Base-by-base conservation (phyloP, 2,113 vertebrate species). In the Antennarius striatus region DNA sequence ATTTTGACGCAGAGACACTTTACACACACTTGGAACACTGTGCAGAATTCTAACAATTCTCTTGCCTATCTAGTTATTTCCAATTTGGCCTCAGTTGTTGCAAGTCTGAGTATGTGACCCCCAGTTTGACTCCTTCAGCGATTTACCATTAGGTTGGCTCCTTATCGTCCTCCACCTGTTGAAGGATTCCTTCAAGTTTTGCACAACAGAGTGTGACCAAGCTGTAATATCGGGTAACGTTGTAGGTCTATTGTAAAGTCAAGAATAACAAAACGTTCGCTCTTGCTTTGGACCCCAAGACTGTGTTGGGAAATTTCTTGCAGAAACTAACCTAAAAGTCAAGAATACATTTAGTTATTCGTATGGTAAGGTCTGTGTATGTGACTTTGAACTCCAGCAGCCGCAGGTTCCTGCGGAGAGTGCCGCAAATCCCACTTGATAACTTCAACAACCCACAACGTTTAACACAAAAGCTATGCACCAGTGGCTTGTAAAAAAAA, bases 391-490 rank as follows among this genome's bases (percentile, higher is more conserved):
- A 97, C 96, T 95, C 93, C 86, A 96, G 94, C 95, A 94, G 94
- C 92, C 94, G 87, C 93, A 93, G 94, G 94, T 95, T 96, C 96
- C 96, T 95, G 96, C 95, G 95, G 96, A 95, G 96, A 94, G 93
- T 92, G 90, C 95, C 93, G 92, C 95, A 98, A 98, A 98, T 96
- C 96, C 96, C 96, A 96, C 96, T 97, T 96, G 94, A 97, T 96
- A 97, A 98, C 95, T 96, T 96, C 95, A 92, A 93, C 95, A 96
- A 93, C 94, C 94, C 95, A 95, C 96, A 95, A 95, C 90, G 94
- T 94, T 93, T 93, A 65, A 89, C 91, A 86, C 91, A 90, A 90
- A 87, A 56, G 85, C 86, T 65, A 86, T 93, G 90, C 91, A 88
- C 90, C 90, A 92, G 68, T 76, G 53, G 75, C 66, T 56, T 68